Evolutionary conservation across 2,113 vertebrate species (phyloP).

Genomic region (Myxocyprinus asiaticus): DNA sequence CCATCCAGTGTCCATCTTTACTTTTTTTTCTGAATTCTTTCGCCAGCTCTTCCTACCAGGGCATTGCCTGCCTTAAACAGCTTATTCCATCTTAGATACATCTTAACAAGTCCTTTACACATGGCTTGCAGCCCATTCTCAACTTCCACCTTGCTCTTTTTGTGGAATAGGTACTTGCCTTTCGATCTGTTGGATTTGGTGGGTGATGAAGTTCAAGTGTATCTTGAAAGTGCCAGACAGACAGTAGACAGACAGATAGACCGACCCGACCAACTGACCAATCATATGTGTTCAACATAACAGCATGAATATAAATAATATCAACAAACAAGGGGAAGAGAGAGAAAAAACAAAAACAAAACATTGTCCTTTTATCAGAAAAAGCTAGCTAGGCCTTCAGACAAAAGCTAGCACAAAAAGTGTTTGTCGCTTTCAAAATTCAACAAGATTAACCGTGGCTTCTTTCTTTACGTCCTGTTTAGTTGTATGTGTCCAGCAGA

Average conservation of each 20-base stretch:
- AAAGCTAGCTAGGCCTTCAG: neutral
- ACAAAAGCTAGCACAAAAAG: neutral
- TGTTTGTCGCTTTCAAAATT: constrained; percentile 21
- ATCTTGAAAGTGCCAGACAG: no score
- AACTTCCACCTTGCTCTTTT: neutral
- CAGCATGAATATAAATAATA: neutral
- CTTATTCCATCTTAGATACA: neutral
- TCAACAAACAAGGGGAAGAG: neutral
- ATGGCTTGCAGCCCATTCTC: neutral
- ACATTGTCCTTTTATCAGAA: no score
- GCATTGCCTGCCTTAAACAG: neutral
- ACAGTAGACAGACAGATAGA: no score
- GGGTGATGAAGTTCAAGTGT: no score
- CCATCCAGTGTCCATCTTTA: neutral
- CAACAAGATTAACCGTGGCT: neutral
- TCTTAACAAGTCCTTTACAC: neutral
- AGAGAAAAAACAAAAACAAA: no score
- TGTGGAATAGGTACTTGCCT: neutral
- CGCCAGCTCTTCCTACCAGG: neutral
- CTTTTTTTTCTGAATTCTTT: neutral
- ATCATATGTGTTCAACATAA: constrained; percentile 1
- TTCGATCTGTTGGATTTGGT: no score
- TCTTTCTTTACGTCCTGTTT: constrained; percentile 38
- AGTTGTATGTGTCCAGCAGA: constrained; percentile 37
- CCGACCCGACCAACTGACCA: neutral